Evolutionary conservation across 2,888 invertebrate genomes (phyloP).

Genomic region (Napeogenes inachia): DNA sequence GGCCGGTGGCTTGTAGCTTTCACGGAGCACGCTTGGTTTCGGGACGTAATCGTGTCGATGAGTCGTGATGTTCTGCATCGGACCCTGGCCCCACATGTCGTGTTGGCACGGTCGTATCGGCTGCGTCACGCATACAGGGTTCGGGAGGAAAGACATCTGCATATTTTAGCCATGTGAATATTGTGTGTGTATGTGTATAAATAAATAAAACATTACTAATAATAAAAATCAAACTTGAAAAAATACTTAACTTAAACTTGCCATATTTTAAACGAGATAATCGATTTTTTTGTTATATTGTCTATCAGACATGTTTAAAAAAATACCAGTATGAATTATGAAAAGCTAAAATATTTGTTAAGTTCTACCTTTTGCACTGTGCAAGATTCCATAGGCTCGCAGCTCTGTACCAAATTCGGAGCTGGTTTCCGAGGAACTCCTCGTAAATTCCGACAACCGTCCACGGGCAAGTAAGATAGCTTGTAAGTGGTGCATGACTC

Average conservation of each 20-base stretch:
- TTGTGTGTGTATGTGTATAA: no score
- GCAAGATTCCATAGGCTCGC: constrained; percentile 65
- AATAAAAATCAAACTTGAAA: no score
- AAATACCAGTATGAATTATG: no score
- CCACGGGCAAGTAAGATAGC: constrained; percentile 78
- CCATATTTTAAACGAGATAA: no score
- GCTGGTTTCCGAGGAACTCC: constrained; percentile 49
- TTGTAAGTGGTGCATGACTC: constrained; percentile 81
- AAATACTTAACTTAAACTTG: no score
- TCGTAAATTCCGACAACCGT: constrained; percentile 61
- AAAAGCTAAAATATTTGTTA: not conserved
- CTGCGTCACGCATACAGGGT: constrained; percentile 75
- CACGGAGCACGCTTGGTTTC: constrained; percentile 75
- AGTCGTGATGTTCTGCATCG: constrained; percentile 85
- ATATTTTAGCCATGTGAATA: constrained; percentile 30
- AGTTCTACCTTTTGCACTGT: constrained; percentile 59
- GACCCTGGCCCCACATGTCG: constrained; percentile 80
- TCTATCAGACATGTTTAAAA: no score
- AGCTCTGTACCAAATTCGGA: constrained; percentile 60
- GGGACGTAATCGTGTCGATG: constrained; percentile 86
- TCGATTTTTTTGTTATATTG: no score
- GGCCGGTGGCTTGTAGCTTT: constrained; percentile 58
- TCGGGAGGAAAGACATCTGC: constrained; percentile 78
- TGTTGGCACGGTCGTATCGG: constrained; percentile 80
- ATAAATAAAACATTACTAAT: no score